Conservation (phyloP, 2,888 invertebrate genomes). For the Liodrosophila aerea region DNA sequence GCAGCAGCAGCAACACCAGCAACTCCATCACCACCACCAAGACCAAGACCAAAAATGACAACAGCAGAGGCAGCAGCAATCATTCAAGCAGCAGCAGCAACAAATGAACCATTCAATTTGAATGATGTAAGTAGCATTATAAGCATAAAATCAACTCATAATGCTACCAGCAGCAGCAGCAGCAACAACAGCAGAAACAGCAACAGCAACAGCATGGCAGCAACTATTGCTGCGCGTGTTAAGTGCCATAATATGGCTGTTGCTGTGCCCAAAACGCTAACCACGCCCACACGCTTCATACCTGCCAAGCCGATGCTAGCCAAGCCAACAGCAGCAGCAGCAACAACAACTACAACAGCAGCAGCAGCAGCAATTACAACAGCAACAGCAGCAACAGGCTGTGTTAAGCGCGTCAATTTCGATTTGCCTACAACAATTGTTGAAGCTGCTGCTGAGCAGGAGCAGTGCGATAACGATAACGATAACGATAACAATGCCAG, state of each 20-base stretch:
- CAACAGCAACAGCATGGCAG: constrained; percentile 25
- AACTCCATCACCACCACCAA: constrained; percentile 22
- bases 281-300: constrained; percentile 69
- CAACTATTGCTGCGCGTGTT: constrained; percentile 41
- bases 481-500: constrained; percentile 24
- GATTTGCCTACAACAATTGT: constrained; percentile 64
- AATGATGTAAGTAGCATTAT: constrained; percentile 73
- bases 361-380: constrained; percentile 1
- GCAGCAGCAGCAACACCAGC: constrained; percentile 29
- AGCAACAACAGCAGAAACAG: constrained; percentile 27
- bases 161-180: constrained; percentile 59
- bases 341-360: constrained; percentile 17
- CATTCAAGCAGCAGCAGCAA: constrained; percentile 17
- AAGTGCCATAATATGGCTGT: constrained; percentile 43
- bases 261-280: constrained; percentile 63
- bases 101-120: constrained; percentile 63
- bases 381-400: constrained; percentile 37
- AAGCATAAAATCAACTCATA: constrained; percentile 58
- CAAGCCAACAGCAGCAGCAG: constrained; percentile 40
- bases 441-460: constrained; percentile 48
- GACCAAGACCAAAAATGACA: constrained; percentile 17
- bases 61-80: constrained; percentile 16
- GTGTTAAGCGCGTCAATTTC: constrained; percentile 71
- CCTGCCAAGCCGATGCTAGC: constrained; percentile 60
- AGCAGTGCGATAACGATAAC: constrained; percentile 28